A percentile compares a stretch with the other conserved stretches of the same genome.
These are phyloP conservation scores for Thalassophryne amazonica DNA, from an alignment of 2,797 vertebrate species.

Conservation along the genomic window DNA sequence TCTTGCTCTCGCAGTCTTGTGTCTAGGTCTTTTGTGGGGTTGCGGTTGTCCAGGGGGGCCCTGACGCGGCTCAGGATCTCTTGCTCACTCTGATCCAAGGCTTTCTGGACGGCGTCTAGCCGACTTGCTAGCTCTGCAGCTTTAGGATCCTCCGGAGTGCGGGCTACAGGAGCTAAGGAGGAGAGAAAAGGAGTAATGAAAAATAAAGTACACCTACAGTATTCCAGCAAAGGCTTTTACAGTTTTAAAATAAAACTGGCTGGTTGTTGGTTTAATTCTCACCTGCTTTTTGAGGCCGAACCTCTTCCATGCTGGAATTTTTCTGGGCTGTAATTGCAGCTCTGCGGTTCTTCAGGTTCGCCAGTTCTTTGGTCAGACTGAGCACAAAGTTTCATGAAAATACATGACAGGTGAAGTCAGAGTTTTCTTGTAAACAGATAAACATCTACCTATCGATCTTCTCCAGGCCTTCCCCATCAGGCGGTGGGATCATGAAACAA, in stretches of 20 bases:
- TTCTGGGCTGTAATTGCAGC: slow-evolving; percentile 49
- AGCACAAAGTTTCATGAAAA: neutral
- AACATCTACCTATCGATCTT: slow-evolving; percentile 77
- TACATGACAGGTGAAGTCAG: neutral
- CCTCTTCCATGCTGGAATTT: slow-evolving; percentile 50
- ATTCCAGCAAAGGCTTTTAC: neutral
- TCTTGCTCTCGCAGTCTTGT: slow-evolving; percentile 81
- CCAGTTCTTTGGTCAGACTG: slow-evolving; percentile 84
- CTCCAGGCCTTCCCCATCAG: slow-evolving; percentile 80
- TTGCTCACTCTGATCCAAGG: slow-evolving; percentile 76
- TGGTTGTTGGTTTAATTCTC: slow-evolving; percentile 3
- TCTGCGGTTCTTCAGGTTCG: slow-evolving; percentile 76
- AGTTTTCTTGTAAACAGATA: neutral
- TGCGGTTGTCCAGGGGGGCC: slow-evolving; percentile 74
- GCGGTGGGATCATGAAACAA: slow-evolving; percentile 86
- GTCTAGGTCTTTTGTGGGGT: slow-evolving; percentile 80
- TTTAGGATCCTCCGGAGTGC: slow-evolving; percentile 70
- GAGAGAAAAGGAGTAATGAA: neutral
- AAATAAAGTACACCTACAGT: neutral
- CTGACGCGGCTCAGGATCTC: slow-evolving; percentile 78
- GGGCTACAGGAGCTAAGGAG: slow-evolving; percentile 44
- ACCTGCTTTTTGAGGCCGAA: slow-evolving; percentile 56
- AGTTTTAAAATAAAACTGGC: neutral
- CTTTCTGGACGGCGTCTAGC: slow-evolving; percentile 75
- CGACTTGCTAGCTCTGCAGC: slow-evolving; percentile 70